These are phyloP conservation scores for Rosalia funebris DNA, from an alignment of 2,888 invertebrate species.

Conservation along the genomic window DNA sequence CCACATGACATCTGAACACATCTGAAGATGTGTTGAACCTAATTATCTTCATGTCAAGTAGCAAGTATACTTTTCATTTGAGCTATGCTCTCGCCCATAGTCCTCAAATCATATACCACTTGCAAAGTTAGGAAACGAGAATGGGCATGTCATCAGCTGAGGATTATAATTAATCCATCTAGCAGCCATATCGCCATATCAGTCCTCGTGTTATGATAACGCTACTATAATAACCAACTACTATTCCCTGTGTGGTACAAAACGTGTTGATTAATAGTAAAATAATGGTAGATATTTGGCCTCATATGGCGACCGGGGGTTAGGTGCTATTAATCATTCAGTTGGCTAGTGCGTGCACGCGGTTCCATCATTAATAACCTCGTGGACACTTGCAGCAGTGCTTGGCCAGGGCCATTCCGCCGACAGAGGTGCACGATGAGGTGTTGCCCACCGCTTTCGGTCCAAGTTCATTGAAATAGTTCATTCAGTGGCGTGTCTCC, in stretches of 20 bases:
- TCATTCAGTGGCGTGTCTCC: constrained; percentile 30
- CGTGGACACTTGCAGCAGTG: constrained; percentile 51
- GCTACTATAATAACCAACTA: neutral
- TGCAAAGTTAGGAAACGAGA: too few species aligned
- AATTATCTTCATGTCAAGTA: too few species aligned
- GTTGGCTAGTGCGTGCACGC: constrained; percentile 54
- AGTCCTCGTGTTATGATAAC: neutral
- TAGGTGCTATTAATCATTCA: constrained; percentile 57
- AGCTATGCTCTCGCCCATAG: too few species aligned
- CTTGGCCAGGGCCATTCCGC: constrained; percentile 26
- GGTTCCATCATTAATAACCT: constrained; percentile 57
- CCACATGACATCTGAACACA: too few species aligned
- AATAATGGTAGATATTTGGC: constrained; percentile 58
- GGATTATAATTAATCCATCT: neutral
- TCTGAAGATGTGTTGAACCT: too few species aligned
- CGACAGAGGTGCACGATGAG: constrained; percentile 46
- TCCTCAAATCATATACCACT: too few species aligned
- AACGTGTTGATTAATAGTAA: constrained; percentile 56
- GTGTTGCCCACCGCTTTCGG: constrained; percentile 42
- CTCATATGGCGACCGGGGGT: constrained; percentile 57
- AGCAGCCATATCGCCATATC: neutral
- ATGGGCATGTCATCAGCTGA: too few species aligned
- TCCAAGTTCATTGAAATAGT: constrained; percentile 50
- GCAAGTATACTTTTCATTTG: too few species aligned
- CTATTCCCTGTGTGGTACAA: constrained; percentile 20